These are phyloP conservation scores for Shinisaurus crocodilurus DNA, from an alignment of 2,113 vertebrate species.

Conservation along the genomic window DNA sequence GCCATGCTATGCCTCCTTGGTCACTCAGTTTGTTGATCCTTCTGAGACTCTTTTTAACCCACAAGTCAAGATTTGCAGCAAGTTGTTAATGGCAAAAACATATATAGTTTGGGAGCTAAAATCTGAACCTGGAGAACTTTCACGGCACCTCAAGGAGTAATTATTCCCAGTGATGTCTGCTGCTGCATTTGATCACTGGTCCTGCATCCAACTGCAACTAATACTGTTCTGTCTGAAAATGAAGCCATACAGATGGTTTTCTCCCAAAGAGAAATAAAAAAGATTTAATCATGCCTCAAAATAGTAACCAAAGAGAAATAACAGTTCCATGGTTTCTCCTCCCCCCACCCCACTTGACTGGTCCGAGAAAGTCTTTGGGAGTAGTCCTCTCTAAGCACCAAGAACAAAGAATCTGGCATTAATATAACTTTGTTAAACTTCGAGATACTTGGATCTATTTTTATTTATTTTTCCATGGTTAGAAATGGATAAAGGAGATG, in stretches of 20 bases:
- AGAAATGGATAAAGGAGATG: constrained; percentile 24
- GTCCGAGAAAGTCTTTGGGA: constrained; percentile 34
- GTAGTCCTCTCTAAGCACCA: neutral
- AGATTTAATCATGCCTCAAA: constrained; percentile 23
- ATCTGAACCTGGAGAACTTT: neutral
- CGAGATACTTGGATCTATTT: constrained; percentile 16
- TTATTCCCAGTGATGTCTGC: neutral
- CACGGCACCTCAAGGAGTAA: neutral
- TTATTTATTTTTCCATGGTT: constrained; percentile 29
- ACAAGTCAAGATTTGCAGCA: neutral
- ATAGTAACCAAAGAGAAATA: constrained; percentile 26
- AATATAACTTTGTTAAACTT: constrained; percentile 47
- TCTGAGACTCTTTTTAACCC: neutral
- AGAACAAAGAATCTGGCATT: constrained; percentile 37
- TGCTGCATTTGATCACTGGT: neutral
- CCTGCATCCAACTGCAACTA: neutral
- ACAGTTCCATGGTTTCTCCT: neutral
- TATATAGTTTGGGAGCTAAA: neutral
- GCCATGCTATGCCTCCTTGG: neutral
- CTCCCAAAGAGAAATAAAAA: neutral
- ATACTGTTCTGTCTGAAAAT: neutral
- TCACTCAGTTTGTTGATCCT: neutral
- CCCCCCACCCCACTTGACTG: neutral
- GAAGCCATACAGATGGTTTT: neutral
- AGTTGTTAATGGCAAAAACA: neutral